Conservation (phyloP, 2,888 invertebrate species). For the Tiliacea aurago region DNA sequence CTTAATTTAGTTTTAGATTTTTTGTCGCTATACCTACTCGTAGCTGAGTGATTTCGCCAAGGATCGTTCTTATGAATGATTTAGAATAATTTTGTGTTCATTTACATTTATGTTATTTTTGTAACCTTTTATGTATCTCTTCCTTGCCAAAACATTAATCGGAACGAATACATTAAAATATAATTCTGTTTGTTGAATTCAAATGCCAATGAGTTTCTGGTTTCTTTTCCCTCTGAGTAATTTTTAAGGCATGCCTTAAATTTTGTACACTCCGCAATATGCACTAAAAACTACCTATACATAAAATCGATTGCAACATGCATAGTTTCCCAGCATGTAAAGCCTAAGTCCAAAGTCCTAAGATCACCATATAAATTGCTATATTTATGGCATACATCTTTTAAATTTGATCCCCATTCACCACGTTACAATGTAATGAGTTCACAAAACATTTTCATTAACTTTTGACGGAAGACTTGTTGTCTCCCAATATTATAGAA, state of each 20-base stretch:
- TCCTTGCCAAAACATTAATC: conserved; percentile 27
- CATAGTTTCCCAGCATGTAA: background rate
- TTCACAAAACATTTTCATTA: conserved; percentile 77
- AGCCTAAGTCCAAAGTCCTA: too few species aligned
- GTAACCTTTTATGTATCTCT: conserved; percentile 18
- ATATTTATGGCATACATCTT: conserved; percentile 29
- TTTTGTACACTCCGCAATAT: background rate
- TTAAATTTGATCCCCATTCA: conserved; percentile 43
- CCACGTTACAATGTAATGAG: conserved; percentile 71
- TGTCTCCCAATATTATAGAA: too few species aligned
- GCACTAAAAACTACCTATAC: background rate
- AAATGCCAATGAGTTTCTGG: background rate
- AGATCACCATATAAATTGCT: conserved; percentile 29
- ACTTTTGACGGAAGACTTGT: conserved; percentile 70
- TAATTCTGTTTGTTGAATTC: background rate
- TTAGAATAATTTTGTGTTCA: conserved; percentile 38
- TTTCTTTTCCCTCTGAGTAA: background rate
- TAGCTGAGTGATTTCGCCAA: conserved; percentile 1
- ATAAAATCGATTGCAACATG: background rate
- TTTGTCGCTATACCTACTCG: background rate
- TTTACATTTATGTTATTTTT: conserved; percentile 57
- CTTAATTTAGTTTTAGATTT: background rate
- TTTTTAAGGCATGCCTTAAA: background rate
- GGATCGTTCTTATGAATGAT: conserved; percentile 31
- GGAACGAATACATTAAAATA: conserved; percentile 15